Percentiles rank a stretch among this genome's conserved stretches.
Evolutionary conservation across 2,797 vertebrate genomes (phyloP).

Genomic region (Odontamblyopus rebecca): DNA sequence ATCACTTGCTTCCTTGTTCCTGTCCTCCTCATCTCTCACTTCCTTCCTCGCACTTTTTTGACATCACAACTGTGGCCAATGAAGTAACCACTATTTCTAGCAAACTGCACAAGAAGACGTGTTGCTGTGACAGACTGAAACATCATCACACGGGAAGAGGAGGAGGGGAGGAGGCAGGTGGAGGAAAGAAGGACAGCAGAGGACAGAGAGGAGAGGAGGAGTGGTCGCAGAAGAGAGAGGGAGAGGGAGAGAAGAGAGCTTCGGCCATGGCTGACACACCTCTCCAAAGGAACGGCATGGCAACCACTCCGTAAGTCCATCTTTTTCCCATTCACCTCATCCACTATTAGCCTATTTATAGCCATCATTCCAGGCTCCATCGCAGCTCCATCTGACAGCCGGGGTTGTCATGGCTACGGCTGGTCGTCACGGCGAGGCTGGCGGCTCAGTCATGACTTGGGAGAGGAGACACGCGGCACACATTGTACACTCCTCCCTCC

Average conservation of each 20-base stretch:
- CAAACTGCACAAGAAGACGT: not conserved
- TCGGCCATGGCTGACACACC: constrained; percentile 72
- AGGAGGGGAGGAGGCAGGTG: constrained; percentile 22
- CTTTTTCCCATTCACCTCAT: constrained; percentile 10
- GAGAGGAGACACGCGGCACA: constrained; percentile 64
- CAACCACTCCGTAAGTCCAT: constrained; percentile 58
- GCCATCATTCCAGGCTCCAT: constrained; percentile 33
- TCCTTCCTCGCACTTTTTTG: not conserved
- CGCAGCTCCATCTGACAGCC: constrained; percentile 62
- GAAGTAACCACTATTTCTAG: not conserved
- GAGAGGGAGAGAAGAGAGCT: constrained; percentile 22
- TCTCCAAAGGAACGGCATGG: constrained; percentile 67
- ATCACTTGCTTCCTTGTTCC: constrained; percentile 8
- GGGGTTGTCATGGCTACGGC: constrained; percentile 78
- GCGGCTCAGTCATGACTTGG: constrained; percentile 73
- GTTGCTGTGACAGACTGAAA: constrained; percentile 55
- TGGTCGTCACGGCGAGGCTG: constrained; percentile 73
- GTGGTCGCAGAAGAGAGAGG: constrained; percentile 10
- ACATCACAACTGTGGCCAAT: not conserved
- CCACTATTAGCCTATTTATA: constrained; percentile 11
- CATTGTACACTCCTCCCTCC: constrained; percentile 55
- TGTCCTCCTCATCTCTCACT: constrained; percentile 14
- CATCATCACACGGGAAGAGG: constrained; percentile 13
- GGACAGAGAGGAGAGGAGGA: constrained; percentile 11
- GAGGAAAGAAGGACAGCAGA: constrained; percentile 12